Percentiles rank a stretch among this genome's conserved stretches.
These are phyloP conservation scores for Drosophila helvetica DNA, from an alignment of 2,888 invertebrate genomes.

Conservation along the genomic window DNA sequence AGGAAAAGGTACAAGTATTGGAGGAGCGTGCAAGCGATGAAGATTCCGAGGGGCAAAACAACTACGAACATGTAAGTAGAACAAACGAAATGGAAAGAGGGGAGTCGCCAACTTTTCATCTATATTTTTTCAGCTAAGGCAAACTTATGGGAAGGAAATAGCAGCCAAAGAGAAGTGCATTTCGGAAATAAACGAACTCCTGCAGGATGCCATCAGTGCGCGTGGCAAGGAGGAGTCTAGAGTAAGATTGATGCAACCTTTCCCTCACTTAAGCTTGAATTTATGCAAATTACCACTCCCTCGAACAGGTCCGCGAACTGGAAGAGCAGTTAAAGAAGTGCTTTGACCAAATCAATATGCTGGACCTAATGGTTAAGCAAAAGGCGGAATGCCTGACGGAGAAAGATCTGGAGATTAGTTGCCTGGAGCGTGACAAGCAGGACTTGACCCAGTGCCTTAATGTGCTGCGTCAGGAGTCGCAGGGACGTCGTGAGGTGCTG, in stretches of 20 bases:
- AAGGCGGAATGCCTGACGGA: slow-evolving; percentile 48
- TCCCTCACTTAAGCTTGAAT: neutral
- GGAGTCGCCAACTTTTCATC: neutral
- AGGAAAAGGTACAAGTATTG: neutral
- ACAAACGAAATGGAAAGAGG: neutral
- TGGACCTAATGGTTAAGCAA: slow-evolving; percentile 70
- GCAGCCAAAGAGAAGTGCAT: neutral
- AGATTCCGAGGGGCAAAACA: neutral
- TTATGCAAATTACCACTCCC: neutral
- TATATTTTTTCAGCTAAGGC: neutral
- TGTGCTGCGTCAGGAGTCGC: slow-evolving; percentile 70
- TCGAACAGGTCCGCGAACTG: slow-evolving; percentile 59
- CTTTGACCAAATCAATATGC: slow-evolving; percentile 65
- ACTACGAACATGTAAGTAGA: slow-evolving; percentile 35
- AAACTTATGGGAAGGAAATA: neutral
- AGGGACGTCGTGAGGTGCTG: slow-evolving; percentile 66
- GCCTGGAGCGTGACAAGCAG: slow-evolving; percentile 67
- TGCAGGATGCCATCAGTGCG: neutral
- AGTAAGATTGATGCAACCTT: neutral
- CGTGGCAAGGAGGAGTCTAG: neutral
- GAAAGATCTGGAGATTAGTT: slow-evolving; percentile 60
- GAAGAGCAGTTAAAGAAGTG: slow-evolving; percentile 65
- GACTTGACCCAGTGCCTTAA: slow-evolving; percentile 81
- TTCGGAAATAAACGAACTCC: neutral
- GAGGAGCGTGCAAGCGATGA: neutral